Evolutionary conservation across 2,888 invertebrate genomes (phyloP).

Genomic region (Cryptops parisi): DNA sequence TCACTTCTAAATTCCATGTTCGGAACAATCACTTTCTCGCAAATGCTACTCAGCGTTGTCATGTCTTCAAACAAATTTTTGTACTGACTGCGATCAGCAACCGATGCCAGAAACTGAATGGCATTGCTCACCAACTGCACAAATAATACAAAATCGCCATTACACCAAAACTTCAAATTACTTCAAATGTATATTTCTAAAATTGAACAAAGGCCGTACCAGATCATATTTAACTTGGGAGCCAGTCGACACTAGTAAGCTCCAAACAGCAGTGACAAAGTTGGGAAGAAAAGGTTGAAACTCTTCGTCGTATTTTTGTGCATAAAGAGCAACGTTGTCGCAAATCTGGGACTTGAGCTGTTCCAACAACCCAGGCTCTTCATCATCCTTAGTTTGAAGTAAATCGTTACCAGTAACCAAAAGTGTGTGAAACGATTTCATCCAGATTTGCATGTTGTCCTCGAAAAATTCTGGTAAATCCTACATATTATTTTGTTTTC

Average conservation of each 20-base stretch:
- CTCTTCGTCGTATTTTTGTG: conserved; percentile 96
- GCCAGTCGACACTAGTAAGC: conserved; percentile 67
- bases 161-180: conserved; percentile 16
- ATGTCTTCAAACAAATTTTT: conserved; percentile 78
- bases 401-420: conserved; percentile 61
- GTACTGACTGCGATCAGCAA: conserved; percentile 81
- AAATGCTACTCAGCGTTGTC: conserved; percentile 71
- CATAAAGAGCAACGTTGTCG: conserved; percentile 86
- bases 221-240: conserved; percentile 77
- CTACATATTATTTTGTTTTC: conserved; percentile 26
- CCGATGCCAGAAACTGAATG: conserved; percentile 82
- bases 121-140: conserved; percentile 87
- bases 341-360: conserved; percentile 90
- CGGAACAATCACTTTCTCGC: conserved; percentile 96
- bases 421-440: conserved; percentile 72
- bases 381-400: conserved; percentile 59
- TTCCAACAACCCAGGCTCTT: conserved; percentile 76
- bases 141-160: too few relatives aligned
- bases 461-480: conserved; percentile 98
- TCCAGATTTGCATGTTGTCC: conserved; percentile 92
- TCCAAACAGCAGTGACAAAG: conserved; percentile 94
- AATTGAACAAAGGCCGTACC: conserved; percentile 38
- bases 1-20: conserved; percentile 90
- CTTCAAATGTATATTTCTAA: not conserved
- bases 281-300: conserved; percentile 73